These are phyloP conservation scores for Nestor notabilis DNA, from an alignment of 2,113 vertebrate genomes.

Conservation along the genomic window DNA sequence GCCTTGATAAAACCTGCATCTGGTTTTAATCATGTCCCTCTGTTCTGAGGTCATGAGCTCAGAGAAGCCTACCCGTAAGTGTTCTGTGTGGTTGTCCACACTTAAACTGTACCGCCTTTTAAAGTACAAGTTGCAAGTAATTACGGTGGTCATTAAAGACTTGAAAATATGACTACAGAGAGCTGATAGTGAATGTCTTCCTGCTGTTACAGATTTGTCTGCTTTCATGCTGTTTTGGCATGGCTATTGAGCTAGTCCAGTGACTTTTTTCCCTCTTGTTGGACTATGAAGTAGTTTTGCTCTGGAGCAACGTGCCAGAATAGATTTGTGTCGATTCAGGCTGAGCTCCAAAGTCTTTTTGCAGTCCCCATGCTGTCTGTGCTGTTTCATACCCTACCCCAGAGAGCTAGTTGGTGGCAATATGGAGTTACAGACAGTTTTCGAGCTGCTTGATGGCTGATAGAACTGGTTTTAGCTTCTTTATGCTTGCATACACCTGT, in stretches of 20 bases:
- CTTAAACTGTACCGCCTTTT: neutral
- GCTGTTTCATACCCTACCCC: neutral
- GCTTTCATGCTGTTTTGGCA: neutral
- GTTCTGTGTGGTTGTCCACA: accelerated
- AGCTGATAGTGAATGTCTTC: neutral
- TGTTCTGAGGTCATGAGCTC: neutral
- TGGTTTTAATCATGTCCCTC: neutral
- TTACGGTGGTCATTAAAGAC: neutral
- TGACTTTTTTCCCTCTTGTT: neutral
- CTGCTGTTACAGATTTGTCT: neutral
- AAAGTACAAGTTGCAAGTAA: neutral
- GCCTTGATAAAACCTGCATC: neutral
- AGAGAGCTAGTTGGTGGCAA: neutral
- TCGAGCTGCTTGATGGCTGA: neutral
- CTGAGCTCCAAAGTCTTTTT: neutral
- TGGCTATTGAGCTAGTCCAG: neutral
- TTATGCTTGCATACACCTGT: neutral
- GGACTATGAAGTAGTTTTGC: neutral
- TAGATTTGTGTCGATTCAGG: neutral
- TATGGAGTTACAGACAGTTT: neutral
- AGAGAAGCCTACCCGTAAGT: accelerated
- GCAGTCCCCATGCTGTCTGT: neutral
- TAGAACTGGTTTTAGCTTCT: neutral
- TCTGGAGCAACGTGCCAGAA: accelerated
- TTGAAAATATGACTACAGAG: neutral